Evolutionary conservation across 2,113 vertebrate genomes (phyloP), one percentile per base, ranked within the genome.

Genomic region (Caranx melampygus): DNA sequence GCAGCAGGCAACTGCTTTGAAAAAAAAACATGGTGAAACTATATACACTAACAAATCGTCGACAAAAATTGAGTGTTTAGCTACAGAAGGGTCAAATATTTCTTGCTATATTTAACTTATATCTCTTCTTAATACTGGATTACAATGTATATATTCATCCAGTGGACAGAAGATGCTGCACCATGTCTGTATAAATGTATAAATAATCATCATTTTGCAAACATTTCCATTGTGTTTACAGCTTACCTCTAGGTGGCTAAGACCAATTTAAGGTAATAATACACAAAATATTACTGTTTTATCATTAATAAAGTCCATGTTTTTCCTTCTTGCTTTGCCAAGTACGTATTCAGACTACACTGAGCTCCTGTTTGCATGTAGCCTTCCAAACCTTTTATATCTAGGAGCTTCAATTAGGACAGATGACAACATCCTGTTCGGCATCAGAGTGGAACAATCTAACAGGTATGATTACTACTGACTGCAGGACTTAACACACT

Each of bases 391-490:
- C n/a, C 26, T 26, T 26, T 26, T 26, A 26, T 26, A 26, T 26
- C 1, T 26, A 26, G 26, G 26, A 26, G 26, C 26, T 26, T 26
- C 26, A 26, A 26, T 26, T 26, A 26, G 26, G 26, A 26, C 26
- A 26, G 26, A 26, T 26, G 62, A 42, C 45, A 60, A 51, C 40
- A 44, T 71, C 44, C 54, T 60, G 12, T 64, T 81, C 57, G 12
- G 31, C 68, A 71, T 63, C 54, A 42, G 40, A 35, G 59, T 64
- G 51, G 51, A 14, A 47, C 9, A 14, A 54, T 68, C 51, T 49
- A 11, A 16, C 5, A 52, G 59, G 15, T 33, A 57, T 87, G 40
- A 73, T 83, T 52, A 67, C 45, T 44, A 67, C 68, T 40, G 33
- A 73, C 40, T 5, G 18, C 37, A 74, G 51, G 34, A 45, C 59